Base-by-base conservation (phyloP, 2,113 vertebrate genomes). In the Burhinus oedicnemus region DNA sequence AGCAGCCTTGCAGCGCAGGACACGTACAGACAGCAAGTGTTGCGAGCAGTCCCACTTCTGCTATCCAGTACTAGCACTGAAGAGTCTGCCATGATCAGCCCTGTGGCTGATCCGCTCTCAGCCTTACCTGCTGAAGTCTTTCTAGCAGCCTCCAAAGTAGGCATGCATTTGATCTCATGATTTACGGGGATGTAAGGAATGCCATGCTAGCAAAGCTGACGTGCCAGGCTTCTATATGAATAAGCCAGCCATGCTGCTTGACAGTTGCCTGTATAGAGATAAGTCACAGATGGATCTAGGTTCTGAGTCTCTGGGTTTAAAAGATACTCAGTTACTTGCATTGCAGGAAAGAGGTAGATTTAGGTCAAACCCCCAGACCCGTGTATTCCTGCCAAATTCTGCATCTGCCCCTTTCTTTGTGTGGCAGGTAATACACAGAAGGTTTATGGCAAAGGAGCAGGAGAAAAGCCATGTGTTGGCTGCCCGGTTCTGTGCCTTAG, bases 161-260 rank as follows among this genome's bases (percentile, higher is more conserved):
- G 38, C 64, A 82, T 61, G 76, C 83, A 69, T 51, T 12, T 38
- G 38, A 58, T 30, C 47, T 65, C 38, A 7, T 44, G 47, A 36
- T 64, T 57, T 68, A 77, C 95, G 87, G 77, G 92, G 83, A 61
- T 61, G 49, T 21, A 57, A 76, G 80, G 42, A 64, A 21, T 14
- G 86, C 80, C 96, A 81, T 90, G 92, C 90, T 72, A 84, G 80
- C 83, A 75, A 82, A 93, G 89, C 86, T 68, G 40, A 64, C 61
- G 11, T 68, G 83, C 83, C 83, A 78, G 69, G 49, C 77, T 92
- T 47, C 79, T 42, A 26, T 12, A 11, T 17, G 64, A 51, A n/a
- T 16, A 78, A 83, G 19, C 19, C 58, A 74, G 71, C 68, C 79
- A 52, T 75, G 80, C 88, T 9, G 4, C 84, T 66, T 86, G 76